phyloP scores from a whole-genome alignment of 2,888 invertebrate species.

The Parochlus steinenii region DNA sequence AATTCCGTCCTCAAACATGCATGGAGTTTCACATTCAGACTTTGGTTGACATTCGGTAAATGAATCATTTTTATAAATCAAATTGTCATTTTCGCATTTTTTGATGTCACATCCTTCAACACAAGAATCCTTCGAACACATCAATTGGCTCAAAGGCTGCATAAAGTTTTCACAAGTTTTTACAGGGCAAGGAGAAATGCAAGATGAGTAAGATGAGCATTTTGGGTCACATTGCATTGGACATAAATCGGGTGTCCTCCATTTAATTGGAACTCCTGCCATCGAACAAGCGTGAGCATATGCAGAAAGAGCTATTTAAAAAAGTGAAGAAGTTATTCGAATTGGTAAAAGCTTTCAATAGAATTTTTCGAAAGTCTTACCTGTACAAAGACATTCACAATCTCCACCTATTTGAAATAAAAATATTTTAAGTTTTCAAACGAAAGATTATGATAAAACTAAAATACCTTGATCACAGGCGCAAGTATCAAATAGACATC shows the following conservation, averaged over 20 bases:
- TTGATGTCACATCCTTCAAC: constrained; percentile 70
- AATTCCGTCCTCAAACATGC: constrained; percentile 47
- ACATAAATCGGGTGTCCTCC: constrained; percentile 67
- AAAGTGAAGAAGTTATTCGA: too few species aligned
- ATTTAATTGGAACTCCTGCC: constrained; percentile 58
- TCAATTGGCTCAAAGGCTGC: constrained; percentile 41
- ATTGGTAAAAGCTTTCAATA: too few species aligned
- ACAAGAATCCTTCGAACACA: constrained; percentile 57
- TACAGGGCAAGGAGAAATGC: constrained; percentile 63
- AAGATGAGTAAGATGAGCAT: constrained; percentile 64
- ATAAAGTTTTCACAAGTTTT: constrained; percentile 71
- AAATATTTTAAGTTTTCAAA: too few species aligned
- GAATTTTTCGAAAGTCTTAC: too few species aligned
- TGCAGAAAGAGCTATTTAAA: constrained; percentile 71
- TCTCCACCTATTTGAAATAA: too few species aligned
- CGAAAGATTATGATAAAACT: too few species aligned
- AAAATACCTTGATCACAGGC: constrained; percentile 78
- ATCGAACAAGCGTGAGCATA: constrained; percentile 71
- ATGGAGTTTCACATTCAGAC: constrained; percentile 50
- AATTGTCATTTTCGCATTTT: constrained; percentile 50
- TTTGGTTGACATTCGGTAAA: constrained; percentile 57
- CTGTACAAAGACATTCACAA: constrained; percentile 76
- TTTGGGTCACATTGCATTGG: constrained; percentile 78
- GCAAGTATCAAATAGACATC: constrained; percentile 74
- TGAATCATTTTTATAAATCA: constrained; percentile 53